Evolutionary conservation across 2,797 vertebrate species (phyloP).

Genomic region (Aeoliscus strigatus): DNA sequence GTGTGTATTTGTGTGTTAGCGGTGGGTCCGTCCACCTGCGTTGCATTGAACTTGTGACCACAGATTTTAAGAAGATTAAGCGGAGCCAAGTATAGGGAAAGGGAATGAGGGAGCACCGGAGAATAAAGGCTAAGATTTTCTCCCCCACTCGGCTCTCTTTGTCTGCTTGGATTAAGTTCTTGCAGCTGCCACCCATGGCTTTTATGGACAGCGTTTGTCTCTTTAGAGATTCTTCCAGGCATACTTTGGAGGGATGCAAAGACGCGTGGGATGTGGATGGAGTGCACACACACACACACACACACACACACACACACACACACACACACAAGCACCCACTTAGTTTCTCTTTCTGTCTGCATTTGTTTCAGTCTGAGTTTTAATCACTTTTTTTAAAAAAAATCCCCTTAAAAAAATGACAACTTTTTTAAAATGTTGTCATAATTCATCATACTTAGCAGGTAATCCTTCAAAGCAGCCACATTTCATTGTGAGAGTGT

Average conservation of each 20-base stretch:
- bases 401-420: too few species aligned
- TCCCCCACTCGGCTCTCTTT: conserved; percentile 68
- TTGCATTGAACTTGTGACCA: conserved; percentile 74
- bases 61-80: conserved; percentile 77
- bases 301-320: conserved; percentile 8
- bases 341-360: conserved; percentile 10
- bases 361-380: conserved; percentile 25
- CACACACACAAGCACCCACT: conserved; percentile 6
- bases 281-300: conserved; percentile 22
- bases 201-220: conserved; percentile 71
- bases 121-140: conserved; percentile 71
- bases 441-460: too few species aligned
- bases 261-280: conserved; percentile 38
- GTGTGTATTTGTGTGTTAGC: conserved; percentile 50
- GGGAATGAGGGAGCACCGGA: conserved; percentile 65
- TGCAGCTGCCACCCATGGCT: conserved; percentile 74
- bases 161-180: conserved; percentile 75
- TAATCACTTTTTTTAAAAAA: conserved; percentile 37
- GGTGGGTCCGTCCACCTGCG: conserved; percentile 73
- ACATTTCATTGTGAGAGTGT: too few species aligned
- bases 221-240: conserved; percentile 59
- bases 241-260: conserved; percentile 51
- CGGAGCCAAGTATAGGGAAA: conserved; percentile 68
- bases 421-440: too few species aligned
- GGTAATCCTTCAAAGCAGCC: too few species aligned